Evolutionary conservation across 2,797 vertebrate species (phyloP).

Genomic region (Schizothorax lantsangensis): DNA sequence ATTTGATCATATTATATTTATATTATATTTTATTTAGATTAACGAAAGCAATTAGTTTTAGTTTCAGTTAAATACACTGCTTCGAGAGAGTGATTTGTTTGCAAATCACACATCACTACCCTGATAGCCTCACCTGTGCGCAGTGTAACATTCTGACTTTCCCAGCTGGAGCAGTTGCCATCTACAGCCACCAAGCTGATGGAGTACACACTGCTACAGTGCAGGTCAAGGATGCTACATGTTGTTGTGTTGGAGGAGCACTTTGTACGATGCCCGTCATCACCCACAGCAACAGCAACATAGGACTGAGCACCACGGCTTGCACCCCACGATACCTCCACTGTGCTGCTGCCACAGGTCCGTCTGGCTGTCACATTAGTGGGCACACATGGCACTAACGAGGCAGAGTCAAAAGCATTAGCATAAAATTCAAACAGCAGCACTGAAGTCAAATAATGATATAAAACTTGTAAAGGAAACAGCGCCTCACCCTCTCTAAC

Average conservation of each 20-base stretch:
- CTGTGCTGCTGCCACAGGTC: constrained; percentile 69
- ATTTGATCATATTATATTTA: too few species aligned
- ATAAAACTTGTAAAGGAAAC: neutral
- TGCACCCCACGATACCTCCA: constrained; percentile 70
- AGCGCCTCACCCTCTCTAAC: constrained; percentile 69
- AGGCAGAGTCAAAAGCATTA: neutral
- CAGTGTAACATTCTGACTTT: constrained; percentile 62
- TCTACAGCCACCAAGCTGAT: constrained; percentile 69
- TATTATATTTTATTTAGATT: too few species aligned
- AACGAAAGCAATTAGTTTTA: neutral
- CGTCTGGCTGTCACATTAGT: constrained; percentile 64
- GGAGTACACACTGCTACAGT: constrained; percentile 76
- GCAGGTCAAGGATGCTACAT: constrained; percentile 70
- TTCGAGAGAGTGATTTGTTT: neutral
- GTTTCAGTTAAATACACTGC: neutral
- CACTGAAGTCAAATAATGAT: neutral
- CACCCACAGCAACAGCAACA: constrained; percentile 58
- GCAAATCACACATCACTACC: neutral
- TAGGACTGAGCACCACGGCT: constrained; percentile 72
- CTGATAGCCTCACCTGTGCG: constrained; percentile 67
- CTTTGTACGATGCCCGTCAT: constrained; percentile 43
- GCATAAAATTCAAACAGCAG: neutral
- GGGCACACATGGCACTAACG: constrained; percentile 78
- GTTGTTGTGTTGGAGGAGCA: constrained; percentile 68
- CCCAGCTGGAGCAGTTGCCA: constrained; percentile 69